Evolutionary conservation across 2,113 vertebrate species (phyloP).

Genomic region (Emydura subglobosa): DNA sequence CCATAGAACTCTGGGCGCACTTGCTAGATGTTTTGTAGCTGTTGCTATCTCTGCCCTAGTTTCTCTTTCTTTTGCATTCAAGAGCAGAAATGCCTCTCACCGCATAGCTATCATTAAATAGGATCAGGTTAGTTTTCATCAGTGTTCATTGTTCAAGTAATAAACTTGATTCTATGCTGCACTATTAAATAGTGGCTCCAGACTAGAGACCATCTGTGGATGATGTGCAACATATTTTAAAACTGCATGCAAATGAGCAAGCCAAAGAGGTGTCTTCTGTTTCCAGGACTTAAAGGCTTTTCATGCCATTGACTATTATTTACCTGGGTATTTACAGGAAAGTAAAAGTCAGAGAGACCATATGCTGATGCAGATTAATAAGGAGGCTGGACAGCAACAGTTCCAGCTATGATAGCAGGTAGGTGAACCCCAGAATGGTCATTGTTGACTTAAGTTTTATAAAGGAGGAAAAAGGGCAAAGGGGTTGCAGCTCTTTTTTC

Average conservation of each 20-base stretch:
- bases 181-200: background rate
- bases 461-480: background rate
- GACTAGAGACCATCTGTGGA: background rate
- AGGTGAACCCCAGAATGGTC: background rate
- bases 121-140: background rate
- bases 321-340: background rate
- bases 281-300: background rate
- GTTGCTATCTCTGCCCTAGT: background rate
- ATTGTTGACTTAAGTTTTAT: background rate
- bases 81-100: accelerated
- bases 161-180: accelerated
- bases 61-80: background rate
- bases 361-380: background rate
- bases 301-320: background rate
- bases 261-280: background rate
- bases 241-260: background rate
- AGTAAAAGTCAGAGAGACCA: background rate
- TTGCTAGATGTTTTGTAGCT: background rate
- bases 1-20: background rate
- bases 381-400: background rate
- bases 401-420: background rate
- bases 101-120: accelerated
- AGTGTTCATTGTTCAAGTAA: background rate
- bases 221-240: background rate
- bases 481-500: background rate